These are phyloP conservation scores for Verasper variegatus DNA, from an alignment of 2,113 vertebrate genomes.

Conservation along the genomic window DNA sequence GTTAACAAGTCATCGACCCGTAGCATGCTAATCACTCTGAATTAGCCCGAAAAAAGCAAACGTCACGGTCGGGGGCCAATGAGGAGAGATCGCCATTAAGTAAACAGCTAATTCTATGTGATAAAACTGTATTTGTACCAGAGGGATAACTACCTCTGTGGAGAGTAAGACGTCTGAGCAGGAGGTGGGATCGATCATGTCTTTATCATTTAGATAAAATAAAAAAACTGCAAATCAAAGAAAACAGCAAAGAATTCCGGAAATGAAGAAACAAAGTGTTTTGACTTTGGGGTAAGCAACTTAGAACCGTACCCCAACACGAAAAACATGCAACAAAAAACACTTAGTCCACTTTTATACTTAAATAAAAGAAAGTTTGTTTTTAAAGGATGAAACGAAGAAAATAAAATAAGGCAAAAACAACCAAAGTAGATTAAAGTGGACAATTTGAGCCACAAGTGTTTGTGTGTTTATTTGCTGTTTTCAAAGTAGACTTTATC, in stretches of 20 bases:
- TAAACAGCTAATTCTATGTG: background rate
- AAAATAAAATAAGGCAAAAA: too few species aligned
- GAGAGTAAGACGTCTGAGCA: background rate
- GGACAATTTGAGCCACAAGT: too few species aligned
- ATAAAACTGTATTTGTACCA: background rate
- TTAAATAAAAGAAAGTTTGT: too few species aligned
- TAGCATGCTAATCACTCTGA: constrained; percentile 65
- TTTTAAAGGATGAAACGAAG: too few species aligned
- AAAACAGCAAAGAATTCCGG: background rate
- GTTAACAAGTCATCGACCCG: constrained; percentile 64
- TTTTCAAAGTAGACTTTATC: constrained; percentile 7
- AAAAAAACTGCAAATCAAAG: background rate
- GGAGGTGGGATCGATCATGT: background rate
- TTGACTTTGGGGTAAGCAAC: too few species aligned
- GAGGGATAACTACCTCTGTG: background rate
- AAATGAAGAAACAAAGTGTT: background rate
- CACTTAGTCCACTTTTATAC: too few species aligned
- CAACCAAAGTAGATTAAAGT: too few species aligned
- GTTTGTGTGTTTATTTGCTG: too few species aligned
- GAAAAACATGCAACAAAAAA: too few species aligned
- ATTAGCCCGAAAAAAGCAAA: constrained; percentile 55
- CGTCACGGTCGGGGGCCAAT: background rate
- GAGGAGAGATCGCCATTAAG: constrained; percentile 5
- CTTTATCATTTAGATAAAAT: background rate
- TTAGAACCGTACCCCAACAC: too few species aligned